These are phyloP conservation scores for Amblyjoppa proteus DNA, from an alignment of 2,888 invertebrate genomes.

Conservation along the genomic window DNA sequence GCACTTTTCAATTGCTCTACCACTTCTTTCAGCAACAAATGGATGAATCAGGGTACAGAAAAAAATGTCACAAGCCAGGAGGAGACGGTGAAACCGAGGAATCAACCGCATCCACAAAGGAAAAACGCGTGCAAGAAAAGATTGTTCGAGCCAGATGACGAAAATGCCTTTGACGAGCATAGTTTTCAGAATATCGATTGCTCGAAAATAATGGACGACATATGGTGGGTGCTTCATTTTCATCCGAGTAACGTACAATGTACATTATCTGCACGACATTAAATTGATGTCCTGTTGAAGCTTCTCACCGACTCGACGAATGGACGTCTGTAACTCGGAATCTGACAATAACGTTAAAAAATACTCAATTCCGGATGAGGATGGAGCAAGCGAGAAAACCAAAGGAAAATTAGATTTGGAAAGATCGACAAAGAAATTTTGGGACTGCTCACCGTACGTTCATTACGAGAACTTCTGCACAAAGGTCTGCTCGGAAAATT, in stretches of 20 bases:
- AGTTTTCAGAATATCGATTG: constrained; percentile 48
- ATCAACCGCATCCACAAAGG: constrained; percentile 49
- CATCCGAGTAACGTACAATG: background rate
- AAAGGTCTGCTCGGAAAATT: constrained; percentile 59
- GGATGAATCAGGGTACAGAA: constrained; percentile 13
- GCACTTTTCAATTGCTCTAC: background rate
- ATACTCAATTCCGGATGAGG: background rate
- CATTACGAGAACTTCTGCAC: constrained; percentile 69
- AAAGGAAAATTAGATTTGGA: background rate
- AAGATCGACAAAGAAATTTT: constrained; percentile 10
- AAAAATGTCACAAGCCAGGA: background rate
- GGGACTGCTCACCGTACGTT: constrained; percentile 61
- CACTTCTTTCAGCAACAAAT: constrained; percentile 40
- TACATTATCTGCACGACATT: background rate
- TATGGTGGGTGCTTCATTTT: constrained; percentile 58
- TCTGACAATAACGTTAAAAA: background rate
- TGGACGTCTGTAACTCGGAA: background rate
- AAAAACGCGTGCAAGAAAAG: constrained; percentile 61
- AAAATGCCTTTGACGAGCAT: constrained; percentile 41
- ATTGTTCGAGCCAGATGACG: constrained; percentile 62
- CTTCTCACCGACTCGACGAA: constrained; percentile 12
- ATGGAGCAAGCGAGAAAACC: background rate
- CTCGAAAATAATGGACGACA: constrained; percentile 38
- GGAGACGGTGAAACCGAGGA: constrained; percentile 2
- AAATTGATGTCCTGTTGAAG: constrained; percentile 18